These are phyloP conservation scores for Nasonia oneida DNA, from an alignment of 2,888 invertebrate species.

Conservation along the genomic window DNA sequence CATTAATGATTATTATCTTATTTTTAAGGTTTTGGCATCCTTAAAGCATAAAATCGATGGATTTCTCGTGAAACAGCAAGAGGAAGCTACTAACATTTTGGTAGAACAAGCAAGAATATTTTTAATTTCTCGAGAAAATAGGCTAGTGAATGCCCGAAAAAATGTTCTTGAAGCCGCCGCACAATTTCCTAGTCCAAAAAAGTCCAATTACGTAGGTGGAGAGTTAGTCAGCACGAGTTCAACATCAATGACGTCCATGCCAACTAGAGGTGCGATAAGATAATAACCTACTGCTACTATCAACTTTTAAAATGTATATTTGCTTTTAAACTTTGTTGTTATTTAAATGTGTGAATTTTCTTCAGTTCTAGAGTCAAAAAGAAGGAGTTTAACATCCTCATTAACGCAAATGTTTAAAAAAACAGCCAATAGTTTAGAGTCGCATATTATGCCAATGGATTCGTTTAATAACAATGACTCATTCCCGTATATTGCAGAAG, in stretches of 20 bases:
- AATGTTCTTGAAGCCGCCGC: conserved; percentile 81
- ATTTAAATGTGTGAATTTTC: conserved; percentile 5
- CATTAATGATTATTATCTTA: conserved; percentile 37
- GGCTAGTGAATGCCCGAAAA: conserved; percentile 85
- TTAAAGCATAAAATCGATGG: conserved; percentile 94
- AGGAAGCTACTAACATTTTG: conserved; percentile 82
- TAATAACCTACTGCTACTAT: not conserved
- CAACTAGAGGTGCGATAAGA: conserved; percentile 74
- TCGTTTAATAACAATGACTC: conserved; percentile 68
- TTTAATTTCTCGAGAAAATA: conserved; percentile 89
- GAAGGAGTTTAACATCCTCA: conserved; percentile 88
- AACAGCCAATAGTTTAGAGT: conserved; percentile 80
- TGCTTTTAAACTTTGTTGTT: not conserved
- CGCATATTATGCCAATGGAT: conserved; percentile 69
- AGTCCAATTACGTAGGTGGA: conserved; percentile 23
- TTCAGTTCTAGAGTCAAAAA: conserved; percentile 81
- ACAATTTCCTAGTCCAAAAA: conserved; percentile 71
- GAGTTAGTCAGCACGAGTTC: conserved; percentile 39
- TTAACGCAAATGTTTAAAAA: conserved; percentile 88
- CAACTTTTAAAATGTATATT: not conserved
- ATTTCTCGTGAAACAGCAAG: conserved; percentile 83
- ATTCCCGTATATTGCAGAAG: conserved; percentile 64
- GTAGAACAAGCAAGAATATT: conserved; percentile 90
- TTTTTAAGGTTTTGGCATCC: conserved; percentile 85
- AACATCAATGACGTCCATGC: conserved; percentile 70